Evolutionary conservation across 2,797 vertebrate species (phyloP).

Genomic region (Chaunax sp.): DNA sequence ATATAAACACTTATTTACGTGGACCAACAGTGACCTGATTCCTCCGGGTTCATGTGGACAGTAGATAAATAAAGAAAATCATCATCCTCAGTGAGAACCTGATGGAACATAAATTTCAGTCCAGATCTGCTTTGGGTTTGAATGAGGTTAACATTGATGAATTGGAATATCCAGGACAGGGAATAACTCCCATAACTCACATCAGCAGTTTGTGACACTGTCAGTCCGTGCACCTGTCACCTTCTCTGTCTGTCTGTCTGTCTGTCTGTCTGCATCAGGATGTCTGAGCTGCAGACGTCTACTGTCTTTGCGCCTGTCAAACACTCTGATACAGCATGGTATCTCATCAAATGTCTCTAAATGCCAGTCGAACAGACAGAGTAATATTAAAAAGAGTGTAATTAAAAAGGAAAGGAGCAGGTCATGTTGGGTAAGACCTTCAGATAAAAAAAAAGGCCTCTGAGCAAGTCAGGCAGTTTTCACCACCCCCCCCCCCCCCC

Average conservation of each 20-base stretch:
- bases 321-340: constrained; percentile 30
- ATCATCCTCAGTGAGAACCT: constrained; percentile 30
- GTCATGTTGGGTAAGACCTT: constrained; percentile 70
- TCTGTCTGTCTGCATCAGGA: constrained; percentile 36
- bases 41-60: constrained; percentile 27
- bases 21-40: constrained; percentile 46
- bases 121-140: constrained; percentile 60
- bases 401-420: constrained; percentile 73
- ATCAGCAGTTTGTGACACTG: constrained; percentile 22
- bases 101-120: constrained; percentile 47
- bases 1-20: constrained; percentile 43
- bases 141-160: constrained; percentile 66
- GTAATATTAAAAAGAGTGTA: constrained; percentile 61
- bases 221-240: constrained; percentile 41
- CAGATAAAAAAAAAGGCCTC: constrained; percentile 56
- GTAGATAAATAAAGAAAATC: constrained; percentile 60
- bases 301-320: constrained; percentile 52
- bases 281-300: constrained; percentile 53
- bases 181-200: constrained; percentile 64
- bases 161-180: constrained; percentile 53
- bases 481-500: not conserved
- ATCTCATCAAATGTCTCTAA: constrained; percentile 66
- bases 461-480: constrained; percentile 58
- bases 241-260: constrained; percentile 14
- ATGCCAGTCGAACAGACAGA: constrained; percentile 60